Base-by-base conservation (phyloP, 2,797 vertebrate species). In the Poecile montanus region DNA sequence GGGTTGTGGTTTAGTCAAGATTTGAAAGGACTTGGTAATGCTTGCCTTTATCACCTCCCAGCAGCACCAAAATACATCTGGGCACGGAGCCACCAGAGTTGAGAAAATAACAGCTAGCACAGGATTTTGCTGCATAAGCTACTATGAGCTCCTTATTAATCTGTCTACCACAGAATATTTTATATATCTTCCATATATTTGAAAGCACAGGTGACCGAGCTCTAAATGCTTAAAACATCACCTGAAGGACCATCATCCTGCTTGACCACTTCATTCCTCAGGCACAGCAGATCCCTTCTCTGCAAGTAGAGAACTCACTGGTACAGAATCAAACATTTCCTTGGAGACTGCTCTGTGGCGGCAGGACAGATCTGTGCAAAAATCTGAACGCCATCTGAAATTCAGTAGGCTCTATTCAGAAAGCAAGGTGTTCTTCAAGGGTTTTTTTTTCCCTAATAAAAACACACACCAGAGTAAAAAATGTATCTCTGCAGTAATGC, bases 31-130 rank as follows among this genome's bases (percentile, higher is more conserved):
- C 53, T 91, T 21, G 20, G 65, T 89, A 93, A 95, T 85, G 42
- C 88, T 90, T 91, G 92, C 72, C 92, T 95, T 95, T 93, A 91
- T 95, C 94, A 94, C 93, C 92, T 96, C 92, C 83, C 85, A 93
- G 90, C 73, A 94, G 94, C 83, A 93, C 65, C 50, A 96, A 96
- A 95, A 95, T 94, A 94, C 32, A 91, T 91, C 76, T 85, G 74
- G 92, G 95, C 96, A 96, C 4, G 2, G 80, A 94, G 92, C 96
- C 96, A 96, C 62, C 62, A n/a, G 66, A 90, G 45, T 61, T 86
- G 65, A 90, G 91, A 93, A 94, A 93, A 91, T 75, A 90, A 32
- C 85, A 94, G 42, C 73, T 77, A 95, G 92, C 77, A 62, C 42
- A 88, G 51, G 42, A 90, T 91, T 93, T 81, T 93, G 91, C 93